Conservation (phyloP, 2,888 invertebrate species). For the Torymus aiolomorphi region DNA sequence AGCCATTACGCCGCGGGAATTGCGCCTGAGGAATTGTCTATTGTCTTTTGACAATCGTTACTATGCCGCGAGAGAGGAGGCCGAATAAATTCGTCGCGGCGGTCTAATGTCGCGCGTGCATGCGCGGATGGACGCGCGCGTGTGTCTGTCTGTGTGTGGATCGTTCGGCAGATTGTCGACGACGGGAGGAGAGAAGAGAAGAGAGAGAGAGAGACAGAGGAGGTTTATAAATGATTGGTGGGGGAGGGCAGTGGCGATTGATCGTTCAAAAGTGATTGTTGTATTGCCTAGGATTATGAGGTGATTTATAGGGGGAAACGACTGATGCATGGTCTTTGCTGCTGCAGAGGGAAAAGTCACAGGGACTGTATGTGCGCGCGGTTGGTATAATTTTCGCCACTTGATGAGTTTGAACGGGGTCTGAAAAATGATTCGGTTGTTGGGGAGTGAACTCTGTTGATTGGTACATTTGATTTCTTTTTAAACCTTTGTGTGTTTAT, state of each 20-base stretch:
- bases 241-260: neutral
- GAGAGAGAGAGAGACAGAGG: neutral
- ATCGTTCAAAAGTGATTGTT: conserved; percentile 10
- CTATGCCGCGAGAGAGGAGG: conserved; percentile 2
- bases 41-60: conserved; percentile 51
- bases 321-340: neutral
- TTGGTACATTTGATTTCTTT: no score
- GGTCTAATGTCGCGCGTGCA: neutral
- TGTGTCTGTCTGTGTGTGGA: no score
- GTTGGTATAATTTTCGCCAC: no score
- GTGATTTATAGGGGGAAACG: neutral
- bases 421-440: no score
- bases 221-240: neutral
- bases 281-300: neutral
- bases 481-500: no score
- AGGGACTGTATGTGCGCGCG: no score
- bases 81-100: conserved; percentile 20
- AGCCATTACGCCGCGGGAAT: conserved; percentile 46
- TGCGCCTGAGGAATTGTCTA: conserved; percentile 44
- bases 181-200: neutral
- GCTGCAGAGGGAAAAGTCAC: neutral
- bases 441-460: no score
- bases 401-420: no score
- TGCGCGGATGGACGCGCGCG: no score
- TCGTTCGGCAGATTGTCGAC: no score